A percentile compares a stretch with the other conserved stretches of the same genome.
Conservation (phyloP, 2,888 invertebrate species). For the Melanotus villosus region DNA sequence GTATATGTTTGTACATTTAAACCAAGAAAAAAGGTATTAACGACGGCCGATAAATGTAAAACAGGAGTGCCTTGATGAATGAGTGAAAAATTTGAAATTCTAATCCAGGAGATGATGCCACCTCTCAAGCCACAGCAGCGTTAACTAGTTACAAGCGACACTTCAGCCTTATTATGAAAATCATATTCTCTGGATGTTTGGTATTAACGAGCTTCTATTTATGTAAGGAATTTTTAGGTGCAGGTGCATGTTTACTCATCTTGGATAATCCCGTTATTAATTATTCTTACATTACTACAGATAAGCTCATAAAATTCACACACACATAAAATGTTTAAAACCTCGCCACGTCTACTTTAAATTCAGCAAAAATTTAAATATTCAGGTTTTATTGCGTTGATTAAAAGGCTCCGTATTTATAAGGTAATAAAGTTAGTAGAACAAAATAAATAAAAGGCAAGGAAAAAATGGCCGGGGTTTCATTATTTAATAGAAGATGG, state of each 20-base stretch:
- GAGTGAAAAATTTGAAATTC: conserved; percentile 48
- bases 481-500: no score
- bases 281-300: no score
- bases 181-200: conserved; percentile 10
- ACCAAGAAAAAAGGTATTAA: conserved; percentile 23
- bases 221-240: not conserved
- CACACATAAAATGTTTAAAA: no score
- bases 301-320: no score
- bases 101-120: conserved; percentile 38
- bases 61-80: conserved; percentile 29
- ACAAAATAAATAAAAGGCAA: no score
- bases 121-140: conserved; percentile 20
- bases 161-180: conserved; percentile 22
- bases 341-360: no score
- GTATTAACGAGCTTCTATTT: conserved; percentile 20
- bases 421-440: no score
- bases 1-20: not conserved
- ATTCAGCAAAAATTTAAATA: no score
- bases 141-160: conserved; percentile 16
- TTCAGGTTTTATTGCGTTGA: no score
- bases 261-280: no score
- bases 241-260: not conserved
- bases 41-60: conserved; percentile 42
- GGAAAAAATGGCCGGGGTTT: no score
- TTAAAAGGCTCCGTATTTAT: no score